Evolutionary conservation across 2,797 vertebrate genomes (phyloP).

Genomic region (Gambusia yucatana): DNA sequence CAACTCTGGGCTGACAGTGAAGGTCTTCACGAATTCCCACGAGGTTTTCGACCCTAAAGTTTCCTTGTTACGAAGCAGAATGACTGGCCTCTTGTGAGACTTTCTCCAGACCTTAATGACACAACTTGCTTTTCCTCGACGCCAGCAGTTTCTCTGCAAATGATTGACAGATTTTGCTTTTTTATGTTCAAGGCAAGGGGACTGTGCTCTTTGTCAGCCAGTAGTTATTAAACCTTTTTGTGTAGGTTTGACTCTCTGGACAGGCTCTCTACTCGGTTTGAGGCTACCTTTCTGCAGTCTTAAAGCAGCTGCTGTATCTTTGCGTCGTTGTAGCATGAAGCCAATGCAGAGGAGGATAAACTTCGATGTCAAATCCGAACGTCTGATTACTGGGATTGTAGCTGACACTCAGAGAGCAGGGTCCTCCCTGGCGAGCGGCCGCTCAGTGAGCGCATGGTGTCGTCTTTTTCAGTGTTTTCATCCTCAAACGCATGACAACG

Average conservation of each 20-base stretch:
- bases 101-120: not conserved
- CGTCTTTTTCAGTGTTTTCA: slow-evolving; percentile 43
- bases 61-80: slow-evolving; percentile 2
- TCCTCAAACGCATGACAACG: slow-evolving; percentile 56
- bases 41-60: not conserved
- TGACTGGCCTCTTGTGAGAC: not conserved
- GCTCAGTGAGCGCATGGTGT: slow-evolving; percentile 59
- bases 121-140: slow-evolving; percentile 19
- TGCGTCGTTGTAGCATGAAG: slow-evolving; percentile 62
- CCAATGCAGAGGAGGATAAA: slow-evolving; percentile 24
- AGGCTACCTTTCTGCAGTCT: slow-evolving; percentile 11
- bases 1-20: not conserved
- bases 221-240: slow-evolving; percentile 36
- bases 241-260: slow-evolving; percentile 7
- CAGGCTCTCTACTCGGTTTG: not conserved
- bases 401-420: slow-evolving; percentile 22
- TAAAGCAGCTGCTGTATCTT: slow-evolving; percentile 45
- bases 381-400: slow-evolving; percentile 30
- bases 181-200: not conserved
- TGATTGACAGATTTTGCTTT: not conserved
- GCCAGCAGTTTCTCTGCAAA: slow-evolving; percentile 30
- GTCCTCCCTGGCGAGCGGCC: slow-evolving; percentile 12
- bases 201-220: slow-evolving; percentile 18
- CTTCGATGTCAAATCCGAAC: slow-evolving; percentile 54
- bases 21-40: not conserved